Percentiles rank a stretch among this genome's conserved stretches.
Evolutionary conservation across 2,888 invertebrate species (phyloP).

Genomic region (Chironomus tentans): DNA sequence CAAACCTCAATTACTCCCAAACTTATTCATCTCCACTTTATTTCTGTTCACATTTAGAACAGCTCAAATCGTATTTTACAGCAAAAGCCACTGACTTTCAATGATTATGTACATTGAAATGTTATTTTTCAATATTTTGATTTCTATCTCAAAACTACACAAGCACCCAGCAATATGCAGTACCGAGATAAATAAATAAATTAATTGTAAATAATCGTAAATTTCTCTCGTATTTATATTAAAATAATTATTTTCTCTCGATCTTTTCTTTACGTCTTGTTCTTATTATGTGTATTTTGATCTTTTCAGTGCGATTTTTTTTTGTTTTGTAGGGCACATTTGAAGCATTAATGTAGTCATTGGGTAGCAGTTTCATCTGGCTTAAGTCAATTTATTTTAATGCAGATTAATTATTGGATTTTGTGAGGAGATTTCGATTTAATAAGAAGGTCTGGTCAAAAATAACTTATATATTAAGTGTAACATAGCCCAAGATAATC

Average conservation of each 20-base stretch:
- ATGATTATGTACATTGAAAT: background rate
- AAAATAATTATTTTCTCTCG: background rate
- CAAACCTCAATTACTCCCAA: no score
- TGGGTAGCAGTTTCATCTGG: no score
- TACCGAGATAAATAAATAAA: background rate
- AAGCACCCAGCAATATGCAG: background rate
- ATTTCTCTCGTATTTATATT: background rate
- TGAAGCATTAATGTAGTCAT: background rate
- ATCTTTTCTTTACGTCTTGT: background rate
- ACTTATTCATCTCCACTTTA: no score
- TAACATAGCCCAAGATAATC: no score
- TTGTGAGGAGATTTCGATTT: no score
- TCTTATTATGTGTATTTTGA: background rate
- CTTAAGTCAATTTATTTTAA: no score
- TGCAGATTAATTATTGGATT: no score
- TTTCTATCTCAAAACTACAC: background rate
- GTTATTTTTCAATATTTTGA: conserved; percentile 6
- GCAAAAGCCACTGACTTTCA: no score
- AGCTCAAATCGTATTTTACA: no score
- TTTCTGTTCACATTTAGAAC: no score
- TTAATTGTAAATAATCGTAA: conserved; percentile 6
- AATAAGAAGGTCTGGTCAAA: no score
- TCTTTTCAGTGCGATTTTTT: background rate
- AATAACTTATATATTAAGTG: no score
- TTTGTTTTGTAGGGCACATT: background rate